Evolutionary conservation across 2,113 vertebrate genomes (phyloP), one percentile per base, ranked within the genome.

Genomic region (Centropristis striata): DNA sequence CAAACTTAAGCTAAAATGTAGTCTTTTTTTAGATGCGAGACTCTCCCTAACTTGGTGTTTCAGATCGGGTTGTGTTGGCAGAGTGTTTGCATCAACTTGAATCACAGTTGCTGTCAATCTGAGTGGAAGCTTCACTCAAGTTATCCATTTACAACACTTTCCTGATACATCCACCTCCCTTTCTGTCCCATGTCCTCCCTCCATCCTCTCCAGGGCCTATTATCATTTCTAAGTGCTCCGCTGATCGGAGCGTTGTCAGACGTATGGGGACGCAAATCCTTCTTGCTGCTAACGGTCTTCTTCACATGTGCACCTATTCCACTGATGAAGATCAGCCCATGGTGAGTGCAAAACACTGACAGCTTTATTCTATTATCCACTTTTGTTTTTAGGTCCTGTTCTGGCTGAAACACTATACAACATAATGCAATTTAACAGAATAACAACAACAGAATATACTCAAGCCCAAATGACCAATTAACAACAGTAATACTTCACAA

Each of bases 261-360:
- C 36, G 98, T 98, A 51, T 99, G 96, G 97, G 98, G 98, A 46
- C 96, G 98, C 80, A 99, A 99, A 88, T 98, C 98, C 68, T 99
- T 99, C 92, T 96, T 99, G 90, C 96, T 99, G 25, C 95, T 96
- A 79, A 99, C 98, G 0, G 98, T 99, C 85, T 99, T 99, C 94
- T 99, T 99, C 92, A 99, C 98, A 0, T 99, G 98, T 63, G 97
- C 98, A 0, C 98, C 98, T 47, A 99, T 99, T 83, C 98, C 98
- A 20, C 95, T 99, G 71, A 97, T 99, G 97, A 97, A 96, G 95
- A 97, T 99, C 93, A 99, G 96, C 85, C 97, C 98, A 0, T 99
- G 98, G 98, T 99, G 87, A 96, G 96, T 54, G 20, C 27, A 41
- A 28, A 59, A 57, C 39, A 15, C 10, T 5, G 23, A 60, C 47